Percentiles rank a stretch among this genome's conserved stretches.
Conservation (phyloP, 2,888 invertebrate genomes). For the Drosophila gaucha region DNA sequence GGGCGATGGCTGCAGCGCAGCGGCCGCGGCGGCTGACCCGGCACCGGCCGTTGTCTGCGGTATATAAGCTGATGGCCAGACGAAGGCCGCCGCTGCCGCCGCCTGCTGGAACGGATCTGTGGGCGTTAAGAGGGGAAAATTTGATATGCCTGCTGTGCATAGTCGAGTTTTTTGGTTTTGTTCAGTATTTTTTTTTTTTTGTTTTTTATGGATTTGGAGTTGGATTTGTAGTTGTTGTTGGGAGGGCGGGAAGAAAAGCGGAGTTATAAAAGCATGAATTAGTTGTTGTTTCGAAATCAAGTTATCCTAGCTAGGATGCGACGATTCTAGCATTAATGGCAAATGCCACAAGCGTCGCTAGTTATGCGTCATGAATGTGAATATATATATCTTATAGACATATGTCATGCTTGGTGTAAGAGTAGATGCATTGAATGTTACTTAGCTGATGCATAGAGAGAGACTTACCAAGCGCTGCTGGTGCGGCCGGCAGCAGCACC, state of each 20-base stretch:
- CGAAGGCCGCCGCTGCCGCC: conserved; percentile 81
- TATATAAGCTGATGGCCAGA: conserved; percentile 83
- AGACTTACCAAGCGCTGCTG: conserved; percentile 86
- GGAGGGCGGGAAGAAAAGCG: conserved; percentile 63
- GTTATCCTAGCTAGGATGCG: conserved; percentile 43
- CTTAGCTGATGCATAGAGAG: conserved; percentile 14
- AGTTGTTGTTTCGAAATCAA: conserved; percentile 68
- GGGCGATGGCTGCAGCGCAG: conserved; percentile 79
- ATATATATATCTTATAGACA: background rate
- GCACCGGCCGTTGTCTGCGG: conserved; percentile 71
- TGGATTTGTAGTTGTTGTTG: conserved; percentile 32
- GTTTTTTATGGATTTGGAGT: conserved; percentile 42
- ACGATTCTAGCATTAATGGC: conserved; percentile 45
- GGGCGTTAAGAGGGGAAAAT: conserved; percentile 84
- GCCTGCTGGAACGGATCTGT: conserved; percentile 84
- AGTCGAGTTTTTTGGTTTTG: conserved; percentile 41
- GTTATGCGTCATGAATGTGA: conserved; percentile 2
- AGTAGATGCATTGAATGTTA: conserved; percentile 9
- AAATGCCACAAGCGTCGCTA: conserved; percentile 26
- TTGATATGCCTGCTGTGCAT: conserved; percentile 83
- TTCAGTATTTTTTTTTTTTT: conserved; percentile 32
- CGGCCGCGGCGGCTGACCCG: conserved; percentile 57
- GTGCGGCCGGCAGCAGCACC: conserved; percentile 91
- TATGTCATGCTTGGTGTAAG: conserved; percentile 15
- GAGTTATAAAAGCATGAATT: conserved; percentile 79